A percentile compares a stretch with the other conserved stretches of the same genome.
Evolutionary conservation across 2,888 invertebrate species (phyloP).

Genomic region (Latheticus oryzae): DNA sequence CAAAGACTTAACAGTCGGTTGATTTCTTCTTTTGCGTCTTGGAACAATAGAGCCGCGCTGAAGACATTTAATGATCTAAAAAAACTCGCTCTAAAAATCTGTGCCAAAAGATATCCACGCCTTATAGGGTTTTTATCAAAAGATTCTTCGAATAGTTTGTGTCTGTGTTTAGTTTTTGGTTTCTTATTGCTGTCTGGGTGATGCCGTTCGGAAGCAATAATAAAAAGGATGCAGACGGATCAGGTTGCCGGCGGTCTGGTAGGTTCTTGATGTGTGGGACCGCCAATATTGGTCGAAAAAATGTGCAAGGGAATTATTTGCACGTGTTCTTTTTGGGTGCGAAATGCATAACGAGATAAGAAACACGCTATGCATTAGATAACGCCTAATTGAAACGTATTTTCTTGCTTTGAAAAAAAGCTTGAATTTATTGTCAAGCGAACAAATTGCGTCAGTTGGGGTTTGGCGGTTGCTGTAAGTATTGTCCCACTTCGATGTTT

Average conservation of each 20-base stretch:
- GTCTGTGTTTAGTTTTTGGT: slow-evolving; percentile 36
- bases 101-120: slow-evolving; percentile 30
- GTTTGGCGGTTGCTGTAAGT: slow-evolving; percentile 27
- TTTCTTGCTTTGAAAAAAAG: slow-evolving; percentile 46
- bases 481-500: slow-evolving; percentile 35
- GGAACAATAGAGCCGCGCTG: slow-evolving; percentile 46
- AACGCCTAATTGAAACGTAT: slow-evolving; percentile 56
- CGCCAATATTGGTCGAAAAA: slow-evolving; percentile 10
- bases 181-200: slow-evolving; percentile 44
- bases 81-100: slow-evolving; percentile 35
- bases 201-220: slow-evolving; percentile 43
- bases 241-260: slow-evolving; percentile 45
- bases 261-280: slow-evolving; percentile 41
- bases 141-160: slow-evolving; percentile 42
- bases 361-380: slow-evolving; percentile 50
- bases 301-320: slow-evolving; percentile 6
- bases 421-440: slow-evolving; percentile 38
- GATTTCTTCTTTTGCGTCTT: slow-evolving; percentile 49
- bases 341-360: slow-evolving; percentile 46
- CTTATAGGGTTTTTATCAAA: slow-evolving; percentile 36
- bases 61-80: slow-evolving; percentile 30
- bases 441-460: slow-evolving; percentile 30
- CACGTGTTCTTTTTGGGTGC: slow-evolving; percentile 31
- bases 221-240: slow-evolving; percentile 46
- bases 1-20: slow-evolving; percentile 48